Evolutionary conservation across 2,797 vertebrate species (phyloP).

Genomic region (Ibycter americanus): DNA sequence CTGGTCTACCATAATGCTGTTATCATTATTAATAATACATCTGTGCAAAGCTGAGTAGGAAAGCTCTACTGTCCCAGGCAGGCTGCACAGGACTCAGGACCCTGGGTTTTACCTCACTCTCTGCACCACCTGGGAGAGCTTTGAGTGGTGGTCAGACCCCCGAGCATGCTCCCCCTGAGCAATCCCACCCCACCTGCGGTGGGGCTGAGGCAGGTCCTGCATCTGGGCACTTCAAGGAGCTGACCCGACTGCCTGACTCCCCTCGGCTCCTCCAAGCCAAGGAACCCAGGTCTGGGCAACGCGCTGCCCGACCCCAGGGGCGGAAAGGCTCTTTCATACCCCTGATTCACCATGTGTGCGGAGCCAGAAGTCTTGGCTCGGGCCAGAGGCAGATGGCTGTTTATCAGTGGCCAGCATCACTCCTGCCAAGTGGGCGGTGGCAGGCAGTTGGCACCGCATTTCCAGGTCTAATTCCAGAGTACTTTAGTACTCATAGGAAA

Average conservation of each 20-base stretch:
- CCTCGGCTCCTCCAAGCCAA: background rate
- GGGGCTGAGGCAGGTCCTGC: no score
- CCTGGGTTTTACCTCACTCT: background rate
- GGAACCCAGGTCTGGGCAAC: background rate
- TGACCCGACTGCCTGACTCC: background rate
- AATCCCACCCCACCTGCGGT: background rate
- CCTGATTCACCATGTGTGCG: rapidly evolving
- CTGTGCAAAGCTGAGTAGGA: background rate
- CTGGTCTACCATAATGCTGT: background rate
- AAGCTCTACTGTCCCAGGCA: background rate
- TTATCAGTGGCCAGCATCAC: background rate
- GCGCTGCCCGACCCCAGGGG: background rate
- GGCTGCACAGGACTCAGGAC: background rate
- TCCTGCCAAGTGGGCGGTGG: background rate
- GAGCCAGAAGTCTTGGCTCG: background rate
- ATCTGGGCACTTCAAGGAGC: rapidly evolving
- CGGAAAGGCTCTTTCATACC: background rate
- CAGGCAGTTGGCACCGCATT: slow-evolving; percentile 3
- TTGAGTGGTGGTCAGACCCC: rapidly evolving
- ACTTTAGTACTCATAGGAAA: slow-evolving; percentile 45
- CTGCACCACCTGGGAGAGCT: background rate
- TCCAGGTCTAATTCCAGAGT: slow-evolving; percentile 37
- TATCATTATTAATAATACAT: background rate
- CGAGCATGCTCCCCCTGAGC: rapidly evolving
- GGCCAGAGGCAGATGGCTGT: background rate